Percentiles rank a stretch among this genome's conserved stretches.
phyloP scores from a whole-genome alignment of 2,797 vertebrate genomes.

The Rhinoraja longicauda region DNA sequence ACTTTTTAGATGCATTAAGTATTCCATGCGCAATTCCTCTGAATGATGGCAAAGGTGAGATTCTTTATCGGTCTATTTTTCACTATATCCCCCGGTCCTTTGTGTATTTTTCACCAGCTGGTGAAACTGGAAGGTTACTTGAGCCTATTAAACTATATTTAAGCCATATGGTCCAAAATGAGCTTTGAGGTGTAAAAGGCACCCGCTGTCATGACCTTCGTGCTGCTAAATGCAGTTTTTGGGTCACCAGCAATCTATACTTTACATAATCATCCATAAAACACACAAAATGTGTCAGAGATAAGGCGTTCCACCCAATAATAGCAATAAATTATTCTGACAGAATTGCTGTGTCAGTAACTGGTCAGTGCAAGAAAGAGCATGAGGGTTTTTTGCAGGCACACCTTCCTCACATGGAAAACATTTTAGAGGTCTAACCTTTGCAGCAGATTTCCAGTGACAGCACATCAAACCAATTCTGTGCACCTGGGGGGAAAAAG shows the following conservation, averaged over 20 bases:
- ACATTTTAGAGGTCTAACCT: slow-evolving; percentile 40
- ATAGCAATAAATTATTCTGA: slow-evolving; percentile 56
- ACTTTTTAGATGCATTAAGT: not conserved
- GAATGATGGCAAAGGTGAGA: not conserved
- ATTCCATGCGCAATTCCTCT: not conserved
- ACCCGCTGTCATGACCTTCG: slow-evolving; percentile 44
- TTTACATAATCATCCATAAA: slow-evolving; percentile 56
- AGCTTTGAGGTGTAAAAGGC: slow-evolving; percentile 47
- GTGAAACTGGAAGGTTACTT: slow-evolving; percentile 34
- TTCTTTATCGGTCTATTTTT: slow-evolving; percentile 14
- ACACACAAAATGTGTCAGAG: slow-evolving; percentile 62
- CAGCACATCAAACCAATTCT: slow-evolving; percentile 39
- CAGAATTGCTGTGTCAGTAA: slow-evolving; percentile 47
- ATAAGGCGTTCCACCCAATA: slow-evolving; percentile 50
- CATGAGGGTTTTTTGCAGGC: slow-evolving; percentile 40
- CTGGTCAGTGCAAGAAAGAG: slow-evolving; percentile 46
- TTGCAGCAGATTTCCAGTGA: slow-evolving; percentile 39
- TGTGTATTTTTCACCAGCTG: slow-evolving; percentile 22
- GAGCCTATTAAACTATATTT: slow-evolving; percentile 38
- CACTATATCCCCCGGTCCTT: slow-evolving; percentile 1
- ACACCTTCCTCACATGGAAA: slow-evolving; percentile 40
- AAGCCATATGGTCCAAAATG: slow-evolving; percentile 39
- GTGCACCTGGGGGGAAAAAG: slow-evolving; percentile 37
- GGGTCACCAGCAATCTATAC: slow-evolving; percentile 50
- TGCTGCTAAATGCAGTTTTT: slow-evolving; percentile 51